Percentiles rank a stretch among this genome's conserved stretches.
Evolutionary conservation across 2,888 invertebrate species (phyloP).

Genomic region (Acronicta psi): DNA sequence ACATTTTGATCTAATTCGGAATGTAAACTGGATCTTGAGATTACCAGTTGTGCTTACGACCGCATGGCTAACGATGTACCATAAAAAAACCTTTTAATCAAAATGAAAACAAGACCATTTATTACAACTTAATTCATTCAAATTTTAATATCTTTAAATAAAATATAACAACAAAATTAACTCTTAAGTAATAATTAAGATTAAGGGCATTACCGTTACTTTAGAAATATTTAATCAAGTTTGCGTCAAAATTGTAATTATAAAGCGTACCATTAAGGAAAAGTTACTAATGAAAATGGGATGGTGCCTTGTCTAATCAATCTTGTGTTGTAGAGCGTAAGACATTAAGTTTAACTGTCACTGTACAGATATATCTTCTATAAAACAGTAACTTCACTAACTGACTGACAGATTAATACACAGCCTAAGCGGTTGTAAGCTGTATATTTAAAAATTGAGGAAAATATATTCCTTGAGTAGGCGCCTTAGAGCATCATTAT

Average conservation of each 20-base stretch:
- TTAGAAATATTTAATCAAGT: conserved; percentile 21
- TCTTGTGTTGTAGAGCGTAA: conserved; percentile 21
- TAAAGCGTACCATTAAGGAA: conserved; percentile 17
- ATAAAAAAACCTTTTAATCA: no score
- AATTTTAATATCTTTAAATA: not conserved
- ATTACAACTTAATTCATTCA: not conserved
- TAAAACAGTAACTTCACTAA: no score
- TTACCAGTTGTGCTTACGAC: no score
- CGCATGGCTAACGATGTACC: no score
- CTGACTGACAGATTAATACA: no score
- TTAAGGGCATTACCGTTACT: not conserved
- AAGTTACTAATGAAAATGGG: conserved; percentile 20
- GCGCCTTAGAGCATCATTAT: no score
- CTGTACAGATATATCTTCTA: not conserved
- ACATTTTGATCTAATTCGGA: no score
- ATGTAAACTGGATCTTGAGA: no score
- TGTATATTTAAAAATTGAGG: no score
- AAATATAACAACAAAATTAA: conserved; percentile 2
- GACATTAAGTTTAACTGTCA: conserved; percentile 1
- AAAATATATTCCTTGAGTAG: no score
- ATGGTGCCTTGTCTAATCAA: conserved; percentile 22
- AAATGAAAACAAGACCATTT: no score
- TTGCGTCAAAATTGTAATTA: conserved; percentile 27
- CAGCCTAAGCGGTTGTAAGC: no score
- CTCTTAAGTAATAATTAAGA: not conserved